Evolutionary conservation across 92 coral and sea anemone genomes (phyloP), one percentile per base, ranked within the genome.

Genomic region (Meandrina meandrites): DNA sequence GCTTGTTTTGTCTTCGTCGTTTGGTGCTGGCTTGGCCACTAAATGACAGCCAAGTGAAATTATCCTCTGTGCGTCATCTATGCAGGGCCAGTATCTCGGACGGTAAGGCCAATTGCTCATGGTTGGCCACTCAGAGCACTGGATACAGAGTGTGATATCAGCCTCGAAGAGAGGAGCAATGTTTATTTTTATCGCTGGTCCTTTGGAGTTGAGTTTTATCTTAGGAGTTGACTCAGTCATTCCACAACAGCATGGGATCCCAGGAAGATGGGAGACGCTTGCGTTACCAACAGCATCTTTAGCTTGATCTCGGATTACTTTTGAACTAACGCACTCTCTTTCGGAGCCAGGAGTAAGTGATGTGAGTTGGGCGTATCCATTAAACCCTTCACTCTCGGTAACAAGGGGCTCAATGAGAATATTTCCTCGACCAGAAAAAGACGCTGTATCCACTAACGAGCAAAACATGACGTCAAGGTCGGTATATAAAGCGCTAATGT

Each of bases 401-500:
- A 68, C 13, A 27, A 77, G 17, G 62, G 51, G 79, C 57, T 88
- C 91, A 8, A 83, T 40, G 70, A 67, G 53, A 68, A 88, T 50
- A 31, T 83, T 78, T 7, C 75, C 91, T 11, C 78, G 47, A 14
- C 82, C 84, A 32, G 91, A 64, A 83, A 90, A 86, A 13, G 83
- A 79, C 27, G 92, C 92, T 40, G 40, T 79, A 47, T 79, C 83
- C 12, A 48, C 87, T 60, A 32, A 22, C 27, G 82, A 42, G 48
- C 79, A 86, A n/a, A 90, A 82, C 93, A 90, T 86, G 57, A 90
- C 79, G 53, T 90, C 93, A 3, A 90, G 69, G 35, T 87, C 87
- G 7, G 93, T 66, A 48, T 67, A 0, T 72, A 90, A 71, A 12
- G 88, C 87, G 30, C 69, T 19, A n/a, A 48, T n/a, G 56, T 47